These are phyloP conservation scores for Meteorus cinctellus DNA, from an alignment of 2,888 invertebrate species.

Conservation along the genomic window DNA sequence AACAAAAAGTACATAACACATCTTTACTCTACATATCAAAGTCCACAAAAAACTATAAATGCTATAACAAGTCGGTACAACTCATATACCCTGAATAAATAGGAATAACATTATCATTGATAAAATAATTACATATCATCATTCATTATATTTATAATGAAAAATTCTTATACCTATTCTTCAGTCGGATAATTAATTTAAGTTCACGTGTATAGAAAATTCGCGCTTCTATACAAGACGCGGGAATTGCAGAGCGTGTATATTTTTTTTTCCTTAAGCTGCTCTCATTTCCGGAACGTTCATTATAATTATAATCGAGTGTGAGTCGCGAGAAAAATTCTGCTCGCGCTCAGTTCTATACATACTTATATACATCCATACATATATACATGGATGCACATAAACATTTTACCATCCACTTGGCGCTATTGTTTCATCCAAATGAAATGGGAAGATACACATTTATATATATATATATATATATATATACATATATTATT, in stretches of 20 bases:
- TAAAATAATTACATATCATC: neutral
- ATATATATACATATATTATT: neutral
- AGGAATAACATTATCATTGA: too few relatives aligned
- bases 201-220: neutral
- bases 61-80: too few relatives aligned
- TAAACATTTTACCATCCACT: neutral
- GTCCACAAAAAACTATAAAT: neutral
- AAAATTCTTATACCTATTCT: neutral
- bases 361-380: conserved; percentile 1
- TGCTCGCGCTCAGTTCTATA: neutral
- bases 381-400: conserved; percentile 1
- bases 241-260: conserved; percentile 22
- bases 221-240: neutral
- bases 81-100: too few relatives aligned
- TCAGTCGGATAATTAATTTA: neutral
- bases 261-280: neutral
- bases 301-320: conserved; percentile 32
- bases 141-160: neutral
- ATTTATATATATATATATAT: neutral
- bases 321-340: conserved; percentile 34
- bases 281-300: conserved; percentile 35
- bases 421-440: conserved; percentile 2
- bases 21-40: neutral
- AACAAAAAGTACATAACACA: neutral
- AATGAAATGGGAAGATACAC: conserved; percentile 19